Evolutionary conservation across 2,888 invertebrate species (phyloP).

Genomic region (Cartodere bifasciata): DNA sequence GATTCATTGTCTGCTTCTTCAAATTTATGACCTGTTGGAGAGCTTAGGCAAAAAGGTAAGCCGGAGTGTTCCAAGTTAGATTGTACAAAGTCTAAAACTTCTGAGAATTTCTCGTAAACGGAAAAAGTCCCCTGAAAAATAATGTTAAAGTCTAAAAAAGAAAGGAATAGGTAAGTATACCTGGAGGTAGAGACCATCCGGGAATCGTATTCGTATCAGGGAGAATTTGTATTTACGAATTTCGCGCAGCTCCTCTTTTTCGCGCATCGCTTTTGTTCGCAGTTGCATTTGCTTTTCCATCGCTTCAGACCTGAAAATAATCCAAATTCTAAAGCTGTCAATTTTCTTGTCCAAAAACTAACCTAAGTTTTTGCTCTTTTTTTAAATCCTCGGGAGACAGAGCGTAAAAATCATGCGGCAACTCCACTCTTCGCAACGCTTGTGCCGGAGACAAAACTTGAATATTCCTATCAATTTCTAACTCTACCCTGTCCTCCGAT

Average conservation of each 20-base stretch:
- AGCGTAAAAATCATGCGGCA: conserved; percentile 78
- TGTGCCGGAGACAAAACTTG: conserved; percentile 72
- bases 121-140: conserved; percentile 72
- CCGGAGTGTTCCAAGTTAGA: conserved; percentile 59
- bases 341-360: too few species aligned
- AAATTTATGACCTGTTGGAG: conserved; percentile 54
- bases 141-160: not conserved
- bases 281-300: conserved; percentile 72
- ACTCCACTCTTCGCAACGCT: conserved; percentile 49
- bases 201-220: conserved; percentile 76
- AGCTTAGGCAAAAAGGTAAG: conserved; percentile 56
- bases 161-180: conserved; percentile 30
- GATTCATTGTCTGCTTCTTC: conserved; percentile 54
- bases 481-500: conserved; percentile 65
- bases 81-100: conserved; percentile 66
- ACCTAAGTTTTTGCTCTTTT: conserved; percentile 66
- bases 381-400: conserved; percentile 73
- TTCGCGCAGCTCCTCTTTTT: conserved; percentile 72
- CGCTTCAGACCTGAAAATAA: conserved; percentile 48
- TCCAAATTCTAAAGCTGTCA: not conserved
- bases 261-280: conserved; percentile 89
- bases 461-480: conserved; percentile 77
- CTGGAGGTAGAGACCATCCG: conserved; percentile 73
- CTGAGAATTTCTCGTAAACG: conserved; percentile 63
- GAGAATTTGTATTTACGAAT: conserved; percentile 75